Evolutionary conservation across 2,113 vertebrate genomes (phyloP), one percentile per base, ranked within the genome.

Genomic region (Lates calcarifer): DNA sequence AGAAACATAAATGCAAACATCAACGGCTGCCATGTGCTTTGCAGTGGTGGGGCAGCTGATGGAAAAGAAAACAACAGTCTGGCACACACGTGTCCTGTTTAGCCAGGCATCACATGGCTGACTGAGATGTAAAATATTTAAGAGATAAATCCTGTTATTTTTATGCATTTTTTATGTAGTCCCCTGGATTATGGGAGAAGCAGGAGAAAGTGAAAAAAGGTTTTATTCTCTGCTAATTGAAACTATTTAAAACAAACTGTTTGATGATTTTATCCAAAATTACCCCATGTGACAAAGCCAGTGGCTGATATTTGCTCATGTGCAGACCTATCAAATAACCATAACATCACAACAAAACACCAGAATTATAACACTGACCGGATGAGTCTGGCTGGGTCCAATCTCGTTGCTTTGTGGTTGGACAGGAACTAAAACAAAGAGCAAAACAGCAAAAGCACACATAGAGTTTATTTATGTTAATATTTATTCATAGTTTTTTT

Each of bases 51-150:
- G 35, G 37, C n/a, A 65, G 5, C 49, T 45, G 37, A 57, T 47
- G 37, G 20, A 31, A 33, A 47, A 49, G 49, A 58, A 72, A 74
- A 64, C 57, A 72, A 56, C 37, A 45, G n/a, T 41, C 45, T 0
- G 13, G 49, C 49, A 12, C 10, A 6, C 24, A 14, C 28, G 37
- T 15, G 35, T 83, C 61, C 76, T 72, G 77, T 61, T 78, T 43
- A 55, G 49, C 29, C 14, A 39, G 84, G 75, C 53, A 58, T 62
- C n/a, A 22, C 90, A 84, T 11, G 83, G 65, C 31, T 79, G 88
- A 87, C 69, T 78, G 85, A 37, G 17, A 67, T 72, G 41, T 92
- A 71, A 90, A 92, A 90, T 92, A 92, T 90, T 91, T 49, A 91
- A 49, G 35, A 74, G 71, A 75, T 79, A 62, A 82, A 69, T 82